phyloP scores from a whole-genome alignment of 1,140 invertebrate species.

The Lineus longissimus region DNA sequence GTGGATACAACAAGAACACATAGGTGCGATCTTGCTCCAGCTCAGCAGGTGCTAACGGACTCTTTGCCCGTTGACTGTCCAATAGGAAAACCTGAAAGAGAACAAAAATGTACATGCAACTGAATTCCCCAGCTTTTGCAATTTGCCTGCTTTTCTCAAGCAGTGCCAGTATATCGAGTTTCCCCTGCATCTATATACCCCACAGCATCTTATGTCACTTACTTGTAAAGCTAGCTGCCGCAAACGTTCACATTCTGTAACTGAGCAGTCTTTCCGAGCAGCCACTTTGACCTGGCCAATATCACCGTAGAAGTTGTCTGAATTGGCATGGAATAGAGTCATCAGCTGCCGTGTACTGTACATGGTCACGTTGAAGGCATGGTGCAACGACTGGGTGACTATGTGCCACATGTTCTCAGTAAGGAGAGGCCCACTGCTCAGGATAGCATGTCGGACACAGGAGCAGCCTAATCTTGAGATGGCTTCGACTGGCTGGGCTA shows the following conservation, averaged over 20 bases:
- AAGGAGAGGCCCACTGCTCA: conserved; percentile 75
- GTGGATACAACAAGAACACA: conserved; percentile 82
- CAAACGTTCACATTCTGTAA: conserved; percentile 74
- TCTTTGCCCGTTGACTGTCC: conserved; percentile 59
- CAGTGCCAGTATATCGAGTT: no score
- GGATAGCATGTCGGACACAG: conserved; percentile 81
- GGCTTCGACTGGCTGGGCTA: conserved; percentile 80
- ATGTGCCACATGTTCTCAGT: conserved; percentile 81
- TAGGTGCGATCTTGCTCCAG: conserved; percentile 65
- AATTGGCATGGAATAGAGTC: conserved; percentile 79
- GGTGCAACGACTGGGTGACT: conserved; percentile 71
- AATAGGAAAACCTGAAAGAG: conserved; percentile 63
- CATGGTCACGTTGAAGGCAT: conserved; percentile 77
- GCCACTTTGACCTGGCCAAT: conserved; percentile 88
- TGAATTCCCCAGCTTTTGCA: no score
- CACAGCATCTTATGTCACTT: background rate
- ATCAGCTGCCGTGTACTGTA: conserved; percentile 80
- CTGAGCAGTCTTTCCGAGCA: conserved; percentile 76
- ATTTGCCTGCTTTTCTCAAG: no score
- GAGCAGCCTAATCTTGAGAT: conserved; percentile 87
- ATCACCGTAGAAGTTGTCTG: conserved; percentile 90
- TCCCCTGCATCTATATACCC: background rate
- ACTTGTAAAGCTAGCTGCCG: conserved; percentile 82
- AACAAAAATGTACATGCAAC: background rate
- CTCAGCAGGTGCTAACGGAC: conserved; percentile 22